A percentile compares a stretch with the other conserved stretches of the same genome.
phyloP scores from a whole-genome alignment of 2,888 invertebrate genomes.

The Diadromus collaris region DNA sequence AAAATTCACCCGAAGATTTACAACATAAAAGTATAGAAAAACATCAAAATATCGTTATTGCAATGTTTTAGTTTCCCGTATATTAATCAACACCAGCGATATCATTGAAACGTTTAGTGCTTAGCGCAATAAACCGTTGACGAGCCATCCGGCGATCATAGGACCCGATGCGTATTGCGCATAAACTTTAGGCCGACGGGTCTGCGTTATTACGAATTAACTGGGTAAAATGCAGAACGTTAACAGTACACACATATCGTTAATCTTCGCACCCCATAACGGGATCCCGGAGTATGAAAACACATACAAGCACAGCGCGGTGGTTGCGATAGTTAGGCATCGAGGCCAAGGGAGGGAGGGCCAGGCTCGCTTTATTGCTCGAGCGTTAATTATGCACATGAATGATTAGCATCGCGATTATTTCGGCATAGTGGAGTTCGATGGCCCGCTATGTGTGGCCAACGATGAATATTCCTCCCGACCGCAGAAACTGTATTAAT shows the following conservation, averaged over 20 bases:
- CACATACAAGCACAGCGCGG: constrained; percentile 29
- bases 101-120: constrained; percentile 36
- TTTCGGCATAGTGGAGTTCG: constrained; percentile 65
- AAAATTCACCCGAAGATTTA: not conserved
- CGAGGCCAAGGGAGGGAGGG: not conserved
- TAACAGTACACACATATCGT: constrained; percentile 68
- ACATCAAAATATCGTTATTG: not conserved
- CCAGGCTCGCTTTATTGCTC: constrained; percentile 68
- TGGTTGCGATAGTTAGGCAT: constrained; percentile 17
- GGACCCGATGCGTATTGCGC: constrained; percentile 4
- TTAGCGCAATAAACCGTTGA: constrained; percentile 30
- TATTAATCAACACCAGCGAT: not conserved
- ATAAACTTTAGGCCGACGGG: constrained; percentile 7
- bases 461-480: constrained; percentile 27
- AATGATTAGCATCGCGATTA: constrained; percentile 78
- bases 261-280: constrained; percentile 67
- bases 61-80: not conserved
- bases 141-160: constrained; percentile 27
- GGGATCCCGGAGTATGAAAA: constrained; percentile 30
- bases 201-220: constrained; percentile 32
- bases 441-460: constrained; percentile 29
- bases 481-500: constrained; percentile 23
- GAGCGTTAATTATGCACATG: constrained; percentile 78
- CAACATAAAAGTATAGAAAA: not conserved
- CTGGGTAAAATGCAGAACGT: constrained; percentile 60